Conservation (phyloP, 2,113 vertebrate species). For the Ariopsis seemanni region DNA sequence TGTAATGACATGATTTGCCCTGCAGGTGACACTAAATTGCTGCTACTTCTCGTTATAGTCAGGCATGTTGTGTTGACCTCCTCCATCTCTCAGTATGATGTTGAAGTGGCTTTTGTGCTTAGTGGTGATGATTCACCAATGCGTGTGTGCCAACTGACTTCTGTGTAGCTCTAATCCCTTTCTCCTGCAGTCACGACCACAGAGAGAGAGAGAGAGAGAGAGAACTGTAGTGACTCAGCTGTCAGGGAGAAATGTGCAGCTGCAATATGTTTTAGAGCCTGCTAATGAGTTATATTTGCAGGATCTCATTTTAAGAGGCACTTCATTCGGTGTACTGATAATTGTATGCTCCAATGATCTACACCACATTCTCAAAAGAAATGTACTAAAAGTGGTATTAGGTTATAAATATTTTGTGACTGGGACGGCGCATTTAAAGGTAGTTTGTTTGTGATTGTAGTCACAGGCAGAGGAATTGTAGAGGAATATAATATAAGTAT, state of each 20-base stretch:
- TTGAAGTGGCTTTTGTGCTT: constrained; percentile 36
- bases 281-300: background rate
- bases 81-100: constrained; percentile 23
- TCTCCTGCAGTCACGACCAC: constrained; percentile 45
- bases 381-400: background rate
- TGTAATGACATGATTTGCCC: constrained; percentile 8
- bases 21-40: constrained; percentile 29
- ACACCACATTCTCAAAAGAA: background rate
- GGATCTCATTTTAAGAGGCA: background rate
- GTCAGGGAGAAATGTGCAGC: constrained; percentile 13
- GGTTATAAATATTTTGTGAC: background rate
- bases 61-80: constrained; percentile 11
- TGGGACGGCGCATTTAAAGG: no score
- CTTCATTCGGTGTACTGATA: background rate
- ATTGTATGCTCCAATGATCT: background rate
- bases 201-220: constrained; percentile 19
- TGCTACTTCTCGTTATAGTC: background rate
- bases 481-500: background rate
- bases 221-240: constrained; percentile 29
- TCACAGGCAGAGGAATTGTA: background rate
- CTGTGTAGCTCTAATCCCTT: constrained; percentile 42
- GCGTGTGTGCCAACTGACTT: constrained; percentile 20
- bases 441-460: background rate
- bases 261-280: background rate
- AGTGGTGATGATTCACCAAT: constrained; percentile 45